Percentiles rank a stretch among this genome's conserved stretches.
These are phyloP conservation scores for Loriculus beryllinus DNA, from an alignment of 2,797 vertebrate genomes.

Conservation along the genomic window DNA sequence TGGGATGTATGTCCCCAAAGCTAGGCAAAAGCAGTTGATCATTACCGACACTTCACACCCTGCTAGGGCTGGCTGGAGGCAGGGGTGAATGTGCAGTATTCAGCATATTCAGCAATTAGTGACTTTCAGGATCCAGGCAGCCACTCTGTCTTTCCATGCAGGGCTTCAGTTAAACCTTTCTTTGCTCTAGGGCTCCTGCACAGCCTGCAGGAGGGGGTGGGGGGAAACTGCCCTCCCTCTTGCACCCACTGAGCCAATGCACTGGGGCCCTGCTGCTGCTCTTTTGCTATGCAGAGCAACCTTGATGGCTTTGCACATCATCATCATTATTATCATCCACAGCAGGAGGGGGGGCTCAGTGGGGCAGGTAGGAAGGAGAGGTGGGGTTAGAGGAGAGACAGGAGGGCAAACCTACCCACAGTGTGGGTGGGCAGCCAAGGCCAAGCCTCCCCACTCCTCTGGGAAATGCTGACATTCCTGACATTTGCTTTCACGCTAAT, in stretches of 20 bases:
- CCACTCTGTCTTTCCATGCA: background rate
- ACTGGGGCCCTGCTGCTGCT: background rate
- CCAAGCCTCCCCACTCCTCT: background rate
- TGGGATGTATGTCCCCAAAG: background rate
- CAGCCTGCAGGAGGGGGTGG: background rate
- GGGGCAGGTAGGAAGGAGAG: background rate
- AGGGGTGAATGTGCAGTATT: background rate
- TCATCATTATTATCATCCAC: background rate
- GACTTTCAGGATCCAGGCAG: background rate
- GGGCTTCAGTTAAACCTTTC: background rate
- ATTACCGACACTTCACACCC: background rate
- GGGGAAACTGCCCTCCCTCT: background rate
- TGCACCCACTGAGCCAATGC: fast-evolving
- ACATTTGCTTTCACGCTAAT: slow-evolving; percentile 16
- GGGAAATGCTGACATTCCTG: slow-evolving; percentile 17
- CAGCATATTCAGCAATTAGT: background rate
- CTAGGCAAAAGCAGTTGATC: background rate
- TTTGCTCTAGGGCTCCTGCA: background rate
- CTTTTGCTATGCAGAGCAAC: background rate
- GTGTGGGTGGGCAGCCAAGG: background rate
- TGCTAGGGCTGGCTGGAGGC: background rate
- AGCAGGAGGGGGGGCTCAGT: background rate
- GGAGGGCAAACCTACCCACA: background rate
- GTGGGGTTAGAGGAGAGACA: background rate
- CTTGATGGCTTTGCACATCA: background rate